Evolutionary conservation across 2,888 invertebrate species (phyloP).

Genomic region (Branchellion lobata): DNA sequence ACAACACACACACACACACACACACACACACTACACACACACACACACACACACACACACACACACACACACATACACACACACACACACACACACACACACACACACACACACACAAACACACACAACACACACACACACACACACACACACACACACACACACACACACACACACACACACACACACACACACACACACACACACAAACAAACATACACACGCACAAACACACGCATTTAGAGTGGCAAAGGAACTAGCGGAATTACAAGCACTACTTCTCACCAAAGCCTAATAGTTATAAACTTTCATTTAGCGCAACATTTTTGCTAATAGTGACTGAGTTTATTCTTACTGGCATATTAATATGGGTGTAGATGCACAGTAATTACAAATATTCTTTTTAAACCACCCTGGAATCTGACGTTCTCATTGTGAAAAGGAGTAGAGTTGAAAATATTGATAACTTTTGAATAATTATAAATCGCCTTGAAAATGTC

Average conservation of each 20-base stretch:
- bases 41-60: conserved; percentile 23
- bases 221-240: conserved; percentile 16
- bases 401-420: neutral
- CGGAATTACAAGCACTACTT: too few relatives aligned
- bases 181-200: conserved; percentile 14
- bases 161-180: conserved; percentile 26
- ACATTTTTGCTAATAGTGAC: too few relatives aligned
- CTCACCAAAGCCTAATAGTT: too few relatives aligned
- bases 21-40: conserved; percentile 19
- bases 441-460: too few relatives aligned
- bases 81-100: conserved; percentile 23
- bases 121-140: conserved; percentile 16
- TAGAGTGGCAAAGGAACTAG: neutral
- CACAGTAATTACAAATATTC: too few relatives aligned
- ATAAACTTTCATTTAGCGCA: too few relatives aligned
- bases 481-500: too few relatives aligned
- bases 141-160: conserved; percentile 35
- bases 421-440: neutral
- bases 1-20: conserved; percentile 22
- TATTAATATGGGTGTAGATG: too few relatives aligned
- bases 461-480: too few relatives aligned
- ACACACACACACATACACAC: conserved; percentile 18
- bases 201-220: conserved; percentile 19
- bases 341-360: too few relatives aligned
- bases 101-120: conserved; percentile 26